A percentile compares a stretch with the other conserved stretches of the same genome.
phyloP scores from a whole-genome alignment of 2,888 invertebrate genomes.

The Trilocha varians region DNA sequence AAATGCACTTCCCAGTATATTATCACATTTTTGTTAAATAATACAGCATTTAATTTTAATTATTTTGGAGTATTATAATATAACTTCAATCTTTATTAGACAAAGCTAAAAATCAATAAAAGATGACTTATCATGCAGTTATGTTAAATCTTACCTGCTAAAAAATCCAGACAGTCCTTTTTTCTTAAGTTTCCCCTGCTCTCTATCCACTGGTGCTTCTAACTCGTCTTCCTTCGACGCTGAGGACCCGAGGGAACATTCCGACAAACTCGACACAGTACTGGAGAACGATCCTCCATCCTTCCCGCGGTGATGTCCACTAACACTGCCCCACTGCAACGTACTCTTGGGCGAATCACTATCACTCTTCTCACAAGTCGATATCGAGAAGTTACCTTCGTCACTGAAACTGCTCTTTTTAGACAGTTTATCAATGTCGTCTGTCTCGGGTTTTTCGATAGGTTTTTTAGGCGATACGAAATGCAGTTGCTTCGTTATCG shows the following conservation, averaged over 20 bases:
- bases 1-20: no score
- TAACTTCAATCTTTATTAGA: no score
- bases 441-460: conserved; percentile 30
- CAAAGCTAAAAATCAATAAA: no score
- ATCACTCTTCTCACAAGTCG: conserved; percentile 67
- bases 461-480: conserved; percentile 68
- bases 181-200: conserved; percentile 68
- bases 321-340: conserved; percentile 61
- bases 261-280: conserved; percentile 80
- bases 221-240: conserved; percentile 67
- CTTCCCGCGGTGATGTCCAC: conserved; percentile 67
- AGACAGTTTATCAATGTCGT: conserved; percentile 59
- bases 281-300: conserved; percentile 79
- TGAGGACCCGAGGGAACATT: conserved; percentile 77
- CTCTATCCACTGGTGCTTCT: conserved; percentile 35
- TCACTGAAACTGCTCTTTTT: conserved; percentile 70
- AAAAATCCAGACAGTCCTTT: conserved; percentile 76
- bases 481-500: conserved; percentile 81
- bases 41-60: background rate
- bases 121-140: background rate
- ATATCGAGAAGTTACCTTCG: conserved; percentile 65
- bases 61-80: no score
- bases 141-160: conserved; percentile 69
- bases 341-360: conserved; percentile 69
- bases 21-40: no score